phyloP scores from a whole-genome alignment of 2,113 vertebrate genomes.

The Gallinago jamesoni region DNA sequence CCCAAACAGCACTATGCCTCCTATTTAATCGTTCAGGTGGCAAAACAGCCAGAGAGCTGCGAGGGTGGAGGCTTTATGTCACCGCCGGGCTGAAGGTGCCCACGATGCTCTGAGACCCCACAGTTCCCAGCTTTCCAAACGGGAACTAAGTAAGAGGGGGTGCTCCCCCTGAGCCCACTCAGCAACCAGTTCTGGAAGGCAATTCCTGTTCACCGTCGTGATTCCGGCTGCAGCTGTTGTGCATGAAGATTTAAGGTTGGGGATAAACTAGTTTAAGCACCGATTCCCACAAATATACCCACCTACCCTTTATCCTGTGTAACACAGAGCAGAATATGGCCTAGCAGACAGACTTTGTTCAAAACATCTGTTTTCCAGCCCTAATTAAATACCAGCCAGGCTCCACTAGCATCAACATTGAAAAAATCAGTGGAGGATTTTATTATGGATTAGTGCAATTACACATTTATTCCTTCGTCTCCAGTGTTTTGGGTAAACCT shows the following conservation, averaged over 20 bases:
- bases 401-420: not conserved
- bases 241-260: not conserved
- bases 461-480: not conserved
- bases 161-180: not conserved
- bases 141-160: not conserved
- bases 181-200: too few relatives aligned
- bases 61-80: too few relatives aligned
- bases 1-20: not conserved
- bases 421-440: too few relatives aligned
- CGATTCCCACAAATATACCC: not conserved
- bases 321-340: not conserved
- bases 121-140: fast-evolving
- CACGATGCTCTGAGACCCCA: fast-evolving
- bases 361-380: not conserved
- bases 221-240: not conserved
- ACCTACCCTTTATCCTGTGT: not conserved
- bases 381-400: not conserved
- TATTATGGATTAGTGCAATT: not conserved
- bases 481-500: not conserved
- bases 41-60: not conserved
- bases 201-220: fast-evolving
- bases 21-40: not conserved
- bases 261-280: not conserved
- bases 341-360: not conserved
- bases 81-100: not conserved